Evolutionary conservation across 2,888 invertebrate genomes (phyloP).

Genomic region (Electrophaes corylata): DNA sequence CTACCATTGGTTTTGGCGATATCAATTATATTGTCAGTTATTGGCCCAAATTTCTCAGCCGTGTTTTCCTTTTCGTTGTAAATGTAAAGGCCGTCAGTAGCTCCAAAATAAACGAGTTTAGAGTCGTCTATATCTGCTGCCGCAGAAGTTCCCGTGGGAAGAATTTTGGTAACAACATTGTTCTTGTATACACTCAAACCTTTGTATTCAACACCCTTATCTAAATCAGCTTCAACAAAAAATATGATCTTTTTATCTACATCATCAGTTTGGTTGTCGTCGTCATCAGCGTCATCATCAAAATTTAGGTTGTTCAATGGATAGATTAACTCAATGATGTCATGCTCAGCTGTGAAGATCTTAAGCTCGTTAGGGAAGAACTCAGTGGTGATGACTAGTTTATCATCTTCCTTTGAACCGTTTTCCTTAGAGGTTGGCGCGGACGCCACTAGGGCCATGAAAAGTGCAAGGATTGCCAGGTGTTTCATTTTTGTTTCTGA

Average conservation of each 20-base stretch:
- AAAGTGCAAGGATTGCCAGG: constrained; percentile 17
- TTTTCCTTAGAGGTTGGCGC: constrained; percentile 31
- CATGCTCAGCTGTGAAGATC: constrained; percentile 47
- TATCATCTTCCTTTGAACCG: constrained; percentile 12
- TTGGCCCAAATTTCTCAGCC: constrained; percentile 55
- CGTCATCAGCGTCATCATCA: constrained; percentile 23
- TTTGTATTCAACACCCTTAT: constrained; percentile 47
- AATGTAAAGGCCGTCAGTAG: constrained; percentile 52
- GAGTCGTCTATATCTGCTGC: constrained; percentile 46
- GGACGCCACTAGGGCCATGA: constrained; percentile 29
- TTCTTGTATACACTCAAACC: constrained; percentile 51
- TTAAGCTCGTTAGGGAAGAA: constrained; percentile 30
- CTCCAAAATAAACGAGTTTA: constrained; percentile 45
- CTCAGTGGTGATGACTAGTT: constrained; percentile 6
- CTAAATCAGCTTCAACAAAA: constrained; percentile 47
- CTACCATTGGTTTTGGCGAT: constrained; percentile 55
- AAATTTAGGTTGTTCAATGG: constrained; percentile 48
- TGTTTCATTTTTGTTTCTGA: constrained; percentile 36
- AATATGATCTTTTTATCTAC: constrained; percentile 13
- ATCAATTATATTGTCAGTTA: constrained; percentile 55
- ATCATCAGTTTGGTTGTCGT: constrained; percentile 6
- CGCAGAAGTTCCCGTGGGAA: constrained; percentile 53
- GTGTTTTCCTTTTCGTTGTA: constrained; percentile 45
- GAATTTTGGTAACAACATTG: constrained; percentile 44
- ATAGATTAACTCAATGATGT: constrained; percentile 49